Conservation (phyloP, 2,888 invertebrate genomes). For the Timema cristinae region DNA sequence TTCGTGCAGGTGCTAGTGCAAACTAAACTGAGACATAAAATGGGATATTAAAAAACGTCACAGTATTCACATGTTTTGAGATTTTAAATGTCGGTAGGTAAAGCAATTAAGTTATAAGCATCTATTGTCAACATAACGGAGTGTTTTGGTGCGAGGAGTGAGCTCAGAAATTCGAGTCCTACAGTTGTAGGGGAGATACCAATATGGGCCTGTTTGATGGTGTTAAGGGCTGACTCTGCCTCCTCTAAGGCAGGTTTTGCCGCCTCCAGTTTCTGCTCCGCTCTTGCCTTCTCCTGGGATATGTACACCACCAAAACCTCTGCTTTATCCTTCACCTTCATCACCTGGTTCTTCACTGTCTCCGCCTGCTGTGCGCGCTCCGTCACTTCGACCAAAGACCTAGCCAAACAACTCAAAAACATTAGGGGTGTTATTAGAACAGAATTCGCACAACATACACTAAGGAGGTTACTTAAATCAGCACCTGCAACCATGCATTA, state of each 20-base stretch:
- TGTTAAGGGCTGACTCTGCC: constrained; percentile 91
- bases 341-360: constrained; percentile 91
- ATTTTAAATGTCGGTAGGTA: too few species aligned
- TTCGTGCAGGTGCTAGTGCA: too few species aligned
- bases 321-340: constrained; percentile 93
- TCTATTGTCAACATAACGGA: neutral
- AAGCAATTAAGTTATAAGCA: neutral
- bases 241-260: constrained; percentile 94
- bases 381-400: constrained; percentile 80
- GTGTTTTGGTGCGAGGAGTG: too few species aligned
- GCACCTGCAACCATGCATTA: neutral
- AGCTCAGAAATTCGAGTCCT: too few species aligned
- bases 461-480: neutral
- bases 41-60: too few species aligned
- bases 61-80: too few species aligned
- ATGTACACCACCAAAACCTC: constrained; percentile 82
- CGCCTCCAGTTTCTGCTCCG: constrained; percentile 89
- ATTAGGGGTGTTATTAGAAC: too few species aligned
- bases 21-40: too few species aligned
- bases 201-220: constrained; percentile 95
- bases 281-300: constrained; percentile 83
- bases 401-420: constrained; percentile 27
- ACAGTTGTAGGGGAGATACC: constrained; percentile 41
- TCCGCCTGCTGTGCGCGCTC: constrained; percentile 93
- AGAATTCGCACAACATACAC: too few species aligned